Conservation (phyloP, 2,113 vertebrate species). For the Syngnathoides biaculeatus region DNA sequence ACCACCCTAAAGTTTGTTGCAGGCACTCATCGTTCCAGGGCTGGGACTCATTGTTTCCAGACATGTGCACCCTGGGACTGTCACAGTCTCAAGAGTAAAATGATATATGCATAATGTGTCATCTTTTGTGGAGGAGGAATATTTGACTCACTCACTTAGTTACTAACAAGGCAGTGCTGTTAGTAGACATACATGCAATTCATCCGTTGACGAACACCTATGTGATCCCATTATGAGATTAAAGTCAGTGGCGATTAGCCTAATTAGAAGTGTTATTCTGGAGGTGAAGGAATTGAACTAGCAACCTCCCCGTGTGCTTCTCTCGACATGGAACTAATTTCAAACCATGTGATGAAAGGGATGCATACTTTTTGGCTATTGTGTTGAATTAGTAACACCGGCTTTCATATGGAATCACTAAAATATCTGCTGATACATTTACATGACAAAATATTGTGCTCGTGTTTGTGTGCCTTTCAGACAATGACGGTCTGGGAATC, state of each 20-base stretch:
- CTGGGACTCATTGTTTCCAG: too few species aligned
- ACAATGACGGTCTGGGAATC: constrained; percentile 89
- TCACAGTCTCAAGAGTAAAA: too few species aligned
- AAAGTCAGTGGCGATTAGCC: constrained; percentile 60
- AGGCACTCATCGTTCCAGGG: too few species aligned
- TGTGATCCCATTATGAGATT: constrained; percentile 61
- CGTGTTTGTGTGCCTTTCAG: constrained; percentile 55
- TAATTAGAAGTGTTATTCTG: constrained; percentile 54
- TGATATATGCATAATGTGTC: neutral
- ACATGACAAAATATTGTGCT: neutral
- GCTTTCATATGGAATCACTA: neutral
- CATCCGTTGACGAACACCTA: constrained; percentile 31
- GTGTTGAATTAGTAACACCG: neutral
- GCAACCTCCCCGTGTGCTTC: constrained; percentile 23
- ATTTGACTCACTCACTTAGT: neutral
- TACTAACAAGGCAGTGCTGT: constrained; percentile 17
- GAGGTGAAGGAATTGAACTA: constrained; percentile 40
- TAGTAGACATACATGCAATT: constrained; percentile 5
- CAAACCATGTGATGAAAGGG: neutral
- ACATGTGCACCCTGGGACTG: too few species aligned
- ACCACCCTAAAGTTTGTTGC: too few species aligned
- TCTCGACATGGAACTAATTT: constrained; percentile 5
- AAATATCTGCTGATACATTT: neutral
- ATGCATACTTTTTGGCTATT: neutral
- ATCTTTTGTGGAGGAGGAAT: neutral